A percentile compares a stretch with the other conserved stretches of the same genome.
phyloP scores from a whole-genome alignment of 2,113 vertebrate species.

The Protobothrops flavoviridis region DNA sequence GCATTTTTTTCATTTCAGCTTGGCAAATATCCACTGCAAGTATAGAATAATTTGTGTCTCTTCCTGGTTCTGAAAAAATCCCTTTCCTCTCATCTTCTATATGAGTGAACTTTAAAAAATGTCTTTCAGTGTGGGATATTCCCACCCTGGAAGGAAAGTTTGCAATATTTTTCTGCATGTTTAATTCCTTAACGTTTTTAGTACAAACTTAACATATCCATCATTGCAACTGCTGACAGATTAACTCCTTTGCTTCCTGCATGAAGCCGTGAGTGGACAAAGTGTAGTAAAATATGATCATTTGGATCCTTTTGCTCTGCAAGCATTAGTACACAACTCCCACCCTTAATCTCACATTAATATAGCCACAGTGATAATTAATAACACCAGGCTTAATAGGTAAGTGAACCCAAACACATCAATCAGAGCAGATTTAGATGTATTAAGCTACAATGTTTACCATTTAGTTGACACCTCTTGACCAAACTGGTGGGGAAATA shows the following conservation, averaged over 20 bases:
- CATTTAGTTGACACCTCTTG: neutral
- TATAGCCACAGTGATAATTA: neutral
- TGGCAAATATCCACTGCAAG: neutral
- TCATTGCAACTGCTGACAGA: neutral
- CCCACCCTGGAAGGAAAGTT: too few relatives aligned
- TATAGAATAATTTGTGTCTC: neutral
- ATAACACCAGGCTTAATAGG: neutral
- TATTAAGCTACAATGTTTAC: neutral
- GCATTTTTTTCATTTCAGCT: neutral
- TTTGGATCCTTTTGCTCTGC: neutral
- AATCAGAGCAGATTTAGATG: neutral
- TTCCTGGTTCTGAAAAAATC: neutral
- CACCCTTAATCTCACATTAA: neutral
- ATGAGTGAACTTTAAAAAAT: neutral
- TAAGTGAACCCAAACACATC: neutral
- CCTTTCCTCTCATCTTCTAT: neutral
- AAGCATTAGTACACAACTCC: neutral
- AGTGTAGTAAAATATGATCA: neutral
- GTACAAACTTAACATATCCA: neutral
- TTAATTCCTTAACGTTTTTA: neutral
- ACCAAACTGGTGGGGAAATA: neutral
- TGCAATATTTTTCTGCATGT: neutral
- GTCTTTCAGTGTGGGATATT: neutral
- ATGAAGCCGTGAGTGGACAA: too few relatives aligned
- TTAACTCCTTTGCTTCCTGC: neutral